Conservation (phyloP, 2,888 invertebrate genomes). For the Synergus laeviventris region DNA sequence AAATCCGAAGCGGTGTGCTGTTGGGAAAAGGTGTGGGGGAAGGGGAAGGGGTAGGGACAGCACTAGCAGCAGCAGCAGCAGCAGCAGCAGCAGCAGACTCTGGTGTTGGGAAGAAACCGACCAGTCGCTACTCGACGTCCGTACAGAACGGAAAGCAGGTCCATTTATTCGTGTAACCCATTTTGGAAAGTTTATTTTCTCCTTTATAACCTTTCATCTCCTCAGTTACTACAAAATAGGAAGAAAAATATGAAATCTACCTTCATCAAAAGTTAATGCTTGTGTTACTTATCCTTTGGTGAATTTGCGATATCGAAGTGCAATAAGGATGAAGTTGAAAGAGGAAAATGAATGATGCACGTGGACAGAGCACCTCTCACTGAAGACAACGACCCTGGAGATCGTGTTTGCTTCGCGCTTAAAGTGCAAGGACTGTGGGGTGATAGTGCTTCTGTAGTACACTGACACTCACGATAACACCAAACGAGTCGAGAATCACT, state of each 20-base stretch:
- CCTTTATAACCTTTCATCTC: neutral
- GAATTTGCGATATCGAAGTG: neutral
- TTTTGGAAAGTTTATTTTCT: conserved; percentile 38
- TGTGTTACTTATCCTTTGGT: neutral
- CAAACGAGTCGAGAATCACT: neutral
- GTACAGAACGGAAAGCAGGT: conserved; percentile 64
- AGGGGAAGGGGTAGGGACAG: conserved; percentile 37
- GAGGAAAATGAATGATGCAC: conserved; percentile 8
- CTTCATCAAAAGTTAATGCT: neutral
- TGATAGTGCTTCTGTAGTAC: conserved; percentile 39
- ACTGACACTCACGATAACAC: conserved; percentile 29
- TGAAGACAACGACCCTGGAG: conserved; percentile 38
- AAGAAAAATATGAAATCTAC: neutral
- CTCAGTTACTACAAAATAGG: neutral
- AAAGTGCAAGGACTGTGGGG: conserved; percentile 38
- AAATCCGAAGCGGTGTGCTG: conserved; percentile 64
- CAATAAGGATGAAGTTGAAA: conserved; percentile 26
- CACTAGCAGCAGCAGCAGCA: conserved; percentile 54
- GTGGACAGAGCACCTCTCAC: conserved; percentile 27
- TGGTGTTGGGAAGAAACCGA: conserved; percentile 62
- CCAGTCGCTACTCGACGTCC: conserved; percentile 75
- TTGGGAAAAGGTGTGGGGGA: conserved; percentile 53
- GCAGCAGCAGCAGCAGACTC: conserved; percentile 54
- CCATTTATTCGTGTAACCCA: conserved; percentile 50
- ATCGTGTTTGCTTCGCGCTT: conserved; percentile 37